Evolutionary conservation across 2,113 vertebrate species (phyloP).

Genomic region (Neoarius graeffei): DNA sequence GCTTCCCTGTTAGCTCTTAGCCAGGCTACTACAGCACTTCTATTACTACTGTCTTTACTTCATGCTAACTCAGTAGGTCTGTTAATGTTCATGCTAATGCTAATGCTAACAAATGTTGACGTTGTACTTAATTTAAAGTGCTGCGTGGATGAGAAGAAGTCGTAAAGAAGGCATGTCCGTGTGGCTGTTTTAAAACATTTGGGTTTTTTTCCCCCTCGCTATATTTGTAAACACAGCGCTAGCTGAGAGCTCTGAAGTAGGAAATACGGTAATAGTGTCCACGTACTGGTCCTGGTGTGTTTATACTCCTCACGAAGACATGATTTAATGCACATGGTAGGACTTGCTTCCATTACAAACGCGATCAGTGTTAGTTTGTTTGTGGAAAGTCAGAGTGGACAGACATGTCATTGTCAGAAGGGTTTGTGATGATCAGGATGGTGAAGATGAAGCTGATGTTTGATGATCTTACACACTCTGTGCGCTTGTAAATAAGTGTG

Average conservation of each 20-base stretch:
- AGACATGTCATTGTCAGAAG: conserved; percentile 54
- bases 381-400: neutral
- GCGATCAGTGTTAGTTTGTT: conserved; percentile 26
- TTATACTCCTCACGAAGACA: neutral
- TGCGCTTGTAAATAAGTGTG: conserved; percentile 15
- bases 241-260: conserved; percentile 44
- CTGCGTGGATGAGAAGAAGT: neutral
- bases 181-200: neutral
- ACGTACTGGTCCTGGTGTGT: neutral
- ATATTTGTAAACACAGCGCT: neutral
- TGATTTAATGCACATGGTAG: neutral
- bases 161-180: neutral
- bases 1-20: conserved; percentile 27
- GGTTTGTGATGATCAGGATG: conserved; percentile 51
- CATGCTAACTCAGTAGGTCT: neutral
- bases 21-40: neutral
- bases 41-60: neutral
- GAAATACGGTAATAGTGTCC: conserved; percentile 51
- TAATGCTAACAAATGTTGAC: neutral
- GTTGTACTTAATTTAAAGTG: conserved; percentile 9
- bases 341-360: neutral
- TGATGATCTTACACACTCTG: neutral
- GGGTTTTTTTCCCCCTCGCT: neutral
- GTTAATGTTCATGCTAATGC: neutral
- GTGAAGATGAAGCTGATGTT: neutral